Base-by-base conservation (phyloP, 1,140 invertebrate species). In the Lamellibrachia luymesi region DNA sequence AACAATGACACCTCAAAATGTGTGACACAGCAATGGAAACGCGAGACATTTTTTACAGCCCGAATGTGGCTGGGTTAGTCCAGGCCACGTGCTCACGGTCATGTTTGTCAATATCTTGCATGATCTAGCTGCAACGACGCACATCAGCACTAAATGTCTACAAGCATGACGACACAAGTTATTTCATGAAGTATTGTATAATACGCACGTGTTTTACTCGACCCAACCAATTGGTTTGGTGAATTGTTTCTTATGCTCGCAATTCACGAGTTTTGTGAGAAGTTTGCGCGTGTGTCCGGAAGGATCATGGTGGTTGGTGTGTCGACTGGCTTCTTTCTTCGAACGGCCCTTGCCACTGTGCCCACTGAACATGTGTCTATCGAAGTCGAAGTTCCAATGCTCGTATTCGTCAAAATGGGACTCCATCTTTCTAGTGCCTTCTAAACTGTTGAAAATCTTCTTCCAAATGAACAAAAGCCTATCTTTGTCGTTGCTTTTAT, bases 261-360 rank as follows among this genome's bases (percentile, higher is more conserved):
- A 95, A 93, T 96, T 96, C 51, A 95, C 92, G 13, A 96, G 94
- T 94, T 96, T 96, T 92, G 95, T 94, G 25, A 95, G 93, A 6
- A 93, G 93, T 94, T 96, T 96, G n/a, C 95, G 92, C 1, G 94
- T 95, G 92, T 96, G 95, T 4, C 95, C 95, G 80, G 93, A 94
- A 2, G 95, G 94, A 90, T 96, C 95, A 92, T 94, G 94, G 13
- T 94, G 94, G 93, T 95, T 95, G 0, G 95, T 95, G 92, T 95
- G 94, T 91, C 95, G 94, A 52, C 94, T 94, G 0, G 94, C 95
- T 93, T 96, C 95, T 91, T 95, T 95, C 91, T 96, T 96, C 27
- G 94, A 93, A 22, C 95, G 92, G 1, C 95, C 95, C 93, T 96
- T 96, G 5, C 95, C 95, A 93, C 95, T 96, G 50, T 96, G 95